Evolutionary conservation across 2,797 vertebrate genomes (phyloP).

Genomic region (Holocentrus rufus): DNA sequence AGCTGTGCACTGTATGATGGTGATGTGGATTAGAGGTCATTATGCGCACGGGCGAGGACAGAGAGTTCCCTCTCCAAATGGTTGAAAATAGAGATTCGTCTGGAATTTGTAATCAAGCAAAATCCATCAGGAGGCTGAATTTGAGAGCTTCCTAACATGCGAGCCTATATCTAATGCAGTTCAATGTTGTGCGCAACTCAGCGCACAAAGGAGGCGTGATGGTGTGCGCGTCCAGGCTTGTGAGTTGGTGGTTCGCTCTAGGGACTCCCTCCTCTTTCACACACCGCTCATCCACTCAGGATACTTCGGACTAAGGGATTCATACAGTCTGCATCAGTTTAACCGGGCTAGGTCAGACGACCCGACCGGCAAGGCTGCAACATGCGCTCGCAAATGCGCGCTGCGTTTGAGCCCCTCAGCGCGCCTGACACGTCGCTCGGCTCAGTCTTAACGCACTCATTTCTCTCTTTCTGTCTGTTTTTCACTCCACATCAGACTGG

Average conservation of each 20-base stretch:
- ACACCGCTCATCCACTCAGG: conserved; percentile 45
- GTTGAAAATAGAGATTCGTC: background rate
- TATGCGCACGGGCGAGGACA: background rate
- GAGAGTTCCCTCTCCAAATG: background rate
- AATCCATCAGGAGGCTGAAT: background rate
- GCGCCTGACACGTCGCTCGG: conserved; percentile 54
- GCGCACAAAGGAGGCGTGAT: conserved; percentile 57
- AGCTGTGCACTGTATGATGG: background rate
- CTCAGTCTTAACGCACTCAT: conserved; percentile 45
- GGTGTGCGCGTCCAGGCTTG: conserved; percentile 41
- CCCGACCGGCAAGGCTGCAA: conserved; percentile 59
- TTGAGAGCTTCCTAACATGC: conserved; percentile 18
- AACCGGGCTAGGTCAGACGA: conserved; percentile 59
- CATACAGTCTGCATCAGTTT: conserved; percentile 44
- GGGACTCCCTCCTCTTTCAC: conserved; percentile 57
- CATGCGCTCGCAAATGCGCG: conserved; percentile 64
- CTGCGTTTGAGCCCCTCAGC: conserved; percentile 57
- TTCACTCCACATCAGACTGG: conserved; percentile 47
- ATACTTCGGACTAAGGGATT: conserved; percentile 51
- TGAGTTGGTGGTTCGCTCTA: conserved; percentile 42
- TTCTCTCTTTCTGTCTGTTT: conserved; percentile 45
- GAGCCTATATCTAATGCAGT: conserved; percentile 1
- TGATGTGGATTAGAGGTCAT: background rate
- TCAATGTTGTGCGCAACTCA: conserved; percentile 55
- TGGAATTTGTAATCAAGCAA: conserved; percentile 6